These are phyloP conservation scores for Polyommatus icarus DNA, from an alignment of 2,888 invertebrate species.

Conservation along the genomic window DNA sequence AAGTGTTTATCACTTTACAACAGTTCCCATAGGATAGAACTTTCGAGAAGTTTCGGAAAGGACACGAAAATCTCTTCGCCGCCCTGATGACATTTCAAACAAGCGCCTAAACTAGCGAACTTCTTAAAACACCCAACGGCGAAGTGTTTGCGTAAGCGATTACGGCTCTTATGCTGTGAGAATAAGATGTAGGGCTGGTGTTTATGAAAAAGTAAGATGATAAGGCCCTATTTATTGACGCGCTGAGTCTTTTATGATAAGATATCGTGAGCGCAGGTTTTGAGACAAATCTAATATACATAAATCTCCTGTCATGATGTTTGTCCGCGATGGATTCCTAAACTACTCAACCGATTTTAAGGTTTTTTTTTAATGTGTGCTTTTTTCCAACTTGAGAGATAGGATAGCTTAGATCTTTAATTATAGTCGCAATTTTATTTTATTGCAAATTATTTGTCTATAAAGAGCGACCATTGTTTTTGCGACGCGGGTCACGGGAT, in stretches of 20 bases:
- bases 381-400: no score
- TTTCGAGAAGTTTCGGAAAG: slow-evolving; percentile 35
- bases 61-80: slow-evolving; percentile 39
- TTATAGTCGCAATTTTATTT: no score
- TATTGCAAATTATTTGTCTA: no score
- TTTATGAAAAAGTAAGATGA: not conserved
- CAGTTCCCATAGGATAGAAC: slow-evolving; percentile 17
- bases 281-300: no score
- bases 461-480: no score
- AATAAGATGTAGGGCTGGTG: not conserved
- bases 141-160: slow-evolving; percentile 34
- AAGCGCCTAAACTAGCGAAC: slow-evolving; percentile 56
- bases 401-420: no score
- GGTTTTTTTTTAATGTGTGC: no score
- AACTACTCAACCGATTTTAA: no score
- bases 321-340: no score
- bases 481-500: no score
- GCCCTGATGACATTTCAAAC: slow-evolving; percentile 52
- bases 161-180: not conserved
- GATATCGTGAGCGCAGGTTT: no score
- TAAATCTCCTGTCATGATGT: no score
- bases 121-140: slow-evolving; percentile 54
- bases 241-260: not conserved
- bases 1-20: slow-evolving; percentile 30
- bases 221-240: not conserved